A percentile compares a stretch with the other conserved stretches of the same genome.
phyloP scores from a whole-genome alignment of 2,797 vertebrate species.

The Balearica regulorum region DNA sequence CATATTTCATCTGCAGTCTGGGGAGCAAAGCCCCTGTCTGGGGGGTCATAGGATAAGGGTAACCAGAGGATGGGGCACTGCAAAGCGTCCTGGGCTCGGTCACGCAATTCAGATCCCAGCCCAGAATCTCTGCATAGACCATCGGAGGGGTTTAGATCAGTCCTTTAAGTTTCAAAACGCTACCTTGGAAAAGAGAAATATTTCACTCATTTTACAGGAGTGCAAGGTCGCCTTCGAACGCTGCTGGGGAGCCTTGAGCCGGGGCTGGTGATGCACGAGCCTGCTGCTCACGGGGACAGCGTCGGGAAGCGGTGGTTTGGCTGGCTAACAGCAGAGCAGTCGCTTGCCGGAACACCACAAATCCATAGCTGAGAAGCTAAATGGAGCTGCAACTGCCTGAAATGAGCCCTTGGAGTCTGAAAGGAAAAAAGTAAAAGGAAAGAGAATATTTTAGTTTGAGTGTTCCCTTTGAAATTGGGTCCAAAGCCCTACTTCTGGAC shows the following conservation, averaged over 20 bases:
- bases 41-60: neutral
- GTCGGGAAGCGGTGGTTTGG: neutral
- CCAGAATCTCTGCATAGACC: neutral
- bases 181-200: neutral
- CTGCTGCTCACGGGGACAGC: fast-evolving
- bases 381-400: neutral
- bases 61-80: neutral
- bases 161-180: neutral
- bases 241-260: neutral
- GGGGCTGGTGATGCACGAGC: fast-evolving
- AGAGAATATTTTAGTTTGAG: neutral
- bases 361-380: neutral
- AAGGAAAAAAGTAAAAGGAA: fast-evolving
- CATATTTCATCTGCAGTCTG: neutral
- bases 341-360: neutral
- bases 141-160: neutral
- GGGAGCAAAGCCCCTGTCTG: neutral
- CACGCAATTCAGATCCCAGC: neutral
- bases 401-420: neutral
- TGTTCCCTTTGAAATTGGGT: neutral
- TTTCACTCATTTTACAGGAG: neutral
- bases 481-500: neutral
- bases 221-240: neutral
- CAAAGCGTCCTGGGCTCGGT: neutral
- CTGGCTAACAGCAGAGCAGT: neutral